Conservation (phyloP, 2,797 vertebrate species). For the Diceros bicornis region DNA sequence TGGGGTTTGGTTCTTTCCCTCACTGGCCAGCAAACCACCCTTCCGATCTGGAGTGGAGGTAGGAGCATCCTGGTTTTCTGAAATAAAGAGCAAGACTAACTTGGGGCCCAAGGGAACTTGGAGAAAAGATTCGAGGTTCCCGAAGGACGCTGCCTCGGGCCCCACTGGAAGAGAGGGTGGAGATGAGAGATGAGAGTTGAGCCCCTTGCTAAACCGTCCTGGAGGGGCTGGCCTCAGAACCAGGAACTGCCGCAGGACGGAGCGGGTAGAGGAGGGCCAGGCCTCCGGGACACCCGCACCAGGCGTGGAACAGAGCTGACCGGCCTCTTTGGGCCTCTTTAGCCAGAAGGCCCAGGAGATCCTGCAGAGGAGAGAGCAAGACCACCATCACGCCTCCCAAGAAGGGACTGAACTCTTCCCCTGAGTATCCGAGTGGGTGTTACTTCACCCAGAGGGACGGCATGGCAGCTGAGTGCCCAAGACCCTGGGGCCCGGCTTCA, state of each 20-base stretch:
- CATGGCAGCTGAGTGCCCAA: background rate
- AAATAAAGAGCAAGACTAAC: background rate
- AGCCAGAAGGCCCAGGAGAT: background rate
- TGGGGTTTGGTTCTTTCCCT: background rate
- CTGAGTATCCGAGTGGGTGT: background rate
- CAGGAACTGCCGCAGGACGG: too few species aligned
- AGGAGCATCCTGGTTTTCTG: background rate
- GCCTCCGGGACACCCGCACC: background rate
- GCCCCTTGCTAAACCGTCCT: background rate
- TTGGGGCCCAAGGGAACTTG: background rate
- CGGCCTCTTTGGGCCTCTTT: background rate
- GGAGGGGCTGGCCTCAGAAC: background rate
- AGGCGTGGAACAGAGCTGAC: background rate
- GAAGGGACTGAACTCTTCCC: background rate
- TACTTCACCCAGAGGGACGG: background rate
- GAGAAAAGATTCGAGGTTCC: background rate
- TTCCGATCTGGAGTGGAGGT: rapidly evolving
- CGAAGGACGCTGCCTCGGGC: background rate
- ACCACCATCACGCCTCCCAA: background rate
- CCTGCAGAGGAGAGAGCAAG: background rate
- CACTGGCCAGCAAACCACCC: background rate
- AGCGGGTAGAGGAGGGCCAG: background rate
- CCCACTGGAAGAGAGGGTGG: background rate
- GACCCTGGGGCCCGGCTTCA: background rate
- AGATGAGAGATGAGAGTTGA: background rate